Evolutionary conservation across 2,888 invertebrate genomes (phyloP).

Genomic region (Smittia sp.): DNA sequence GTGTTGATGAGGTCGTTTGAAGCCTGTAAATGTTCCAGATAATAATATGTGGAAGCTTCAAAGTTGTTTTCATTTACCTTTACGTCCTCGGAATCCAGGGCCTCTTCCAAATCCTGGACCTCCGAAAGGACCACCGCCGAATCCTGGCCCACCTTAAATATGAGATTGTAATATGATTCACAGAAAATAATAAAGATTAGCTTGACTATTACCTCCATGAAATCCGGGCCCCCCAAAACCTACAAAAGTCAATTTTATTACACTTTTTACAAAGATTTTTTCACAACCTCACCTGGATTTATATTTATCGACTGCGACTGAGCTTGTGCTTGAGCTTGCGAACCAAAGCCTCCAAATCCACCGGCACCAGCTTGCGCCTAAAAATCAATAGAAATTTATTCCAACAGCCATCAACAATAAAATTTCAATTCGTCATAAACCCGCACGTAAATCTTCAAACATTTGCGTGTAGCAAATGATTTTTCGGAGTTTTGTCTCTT

Average conservation of each 20-base stretch:
- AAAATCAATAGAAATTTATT: background rate
- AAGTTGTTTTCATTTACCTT: background rate
- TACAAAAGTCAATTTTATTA: background rate
- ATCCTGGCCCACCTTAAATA: background rate
- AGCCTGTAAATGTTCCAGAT: background rate
- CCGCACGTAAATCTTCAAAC: too few species aligned
- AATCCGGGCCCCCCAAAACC: constrained; percentile 17
- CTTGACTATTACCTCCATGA: constrained; percentile 3
- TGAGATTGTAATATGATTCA: too few species aligned
- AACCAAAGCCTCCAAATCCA: constrained; percentile 22
- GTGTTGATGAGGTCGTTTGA: background rate
- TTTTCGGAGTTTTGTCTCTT: too few species aligned
- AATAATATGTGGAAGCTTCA: background rate
- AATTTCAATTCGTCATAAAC: background rate
- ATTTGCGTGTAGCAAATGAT: too few species aligned
- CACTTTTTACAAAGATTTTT: too few species aligned
- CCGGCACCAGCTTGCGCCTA: constrained; percentile 29
- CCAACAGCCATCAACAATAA: background rate
- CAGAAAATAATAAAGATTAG: too few species aligned
- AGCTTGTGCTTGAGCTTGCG: constrained; percentile 31
- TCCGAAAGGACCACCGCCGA: constrained; percentile 29
- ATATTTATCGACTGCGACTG: constrained; percentile 34
- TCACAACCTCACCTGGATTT: background rate
- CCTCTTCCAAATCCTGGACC: constrained; percentile 27
- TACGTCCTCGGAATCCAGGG: background rate